Evolutionary conservation across 2,113 vertebrate species (phyloP).

Genomic region (Panthera tigris): DNA sequence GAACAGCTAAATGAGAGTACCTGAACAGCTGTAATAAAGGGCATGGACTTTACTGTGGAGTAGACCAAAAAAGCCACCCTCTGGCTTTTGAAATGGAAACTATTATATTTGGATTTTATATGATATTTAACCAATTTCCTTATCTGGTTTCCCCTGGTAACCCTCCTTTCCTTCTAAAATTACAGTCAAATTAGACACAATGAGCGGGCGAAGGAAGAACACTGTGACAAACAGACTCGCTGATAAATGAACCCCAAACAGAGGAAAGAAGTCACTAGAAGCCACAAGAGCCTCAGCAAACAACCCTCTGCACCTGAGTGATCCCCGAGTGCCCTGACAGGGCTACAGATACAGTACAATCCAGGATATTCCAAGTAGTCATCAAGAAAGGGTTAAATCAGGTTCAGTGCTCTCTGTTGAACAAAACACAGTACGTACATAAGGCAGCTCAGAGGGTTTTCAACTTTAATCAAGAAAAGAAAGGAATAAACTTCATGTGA

Average conservation of each 20-base stretch:
- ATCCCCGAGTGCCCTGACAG: background rate
- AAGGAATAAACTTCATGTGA: constrained; percentile 40
- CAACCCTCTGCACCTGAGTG: background rate
- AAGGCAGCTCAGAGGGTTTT: background rate
- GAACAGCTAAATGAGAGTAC: constrained; percentile 29
- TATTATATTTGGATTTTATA: constrained; percentile 45
- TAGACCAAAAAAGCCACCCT: background rate
- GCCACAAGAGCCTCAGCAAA: background rate
- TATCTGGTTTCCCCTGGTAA: constrained; percentile 12
- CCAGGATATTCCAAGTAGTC: background rate
- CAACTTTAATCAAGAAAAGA: constrained; percentile 38
- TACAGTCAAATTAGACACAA: constrained; percentile 32
- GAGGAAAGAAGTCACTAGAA: background rate
- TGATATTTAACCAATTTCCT: constrained; percentile 37
- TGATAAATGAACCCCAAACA: background rate
- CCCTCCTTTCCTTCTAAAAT: constrained; percentile 51
- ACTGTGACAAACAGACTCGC: constrained; percentile 6
- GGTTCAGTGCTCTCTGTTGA: background rate
- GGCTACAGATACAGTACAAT: background rate
- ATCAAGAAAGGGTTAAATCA: constrained; percentile 15
- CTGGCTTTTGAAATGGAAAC: background rate
- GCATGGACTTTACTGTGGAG: background rate
- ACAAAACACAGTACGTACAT: constrained; percentile 28
- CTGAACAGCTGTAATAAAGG: background rate
- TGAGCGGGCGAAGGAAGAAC: background rate